A percentile compares a stretch with the other conserved stretches of the same genome.
Evolutionary conservation across 2,797 vertebrate genomes (phyloP).

Genomic region (Tapirus indicus): DNA sequence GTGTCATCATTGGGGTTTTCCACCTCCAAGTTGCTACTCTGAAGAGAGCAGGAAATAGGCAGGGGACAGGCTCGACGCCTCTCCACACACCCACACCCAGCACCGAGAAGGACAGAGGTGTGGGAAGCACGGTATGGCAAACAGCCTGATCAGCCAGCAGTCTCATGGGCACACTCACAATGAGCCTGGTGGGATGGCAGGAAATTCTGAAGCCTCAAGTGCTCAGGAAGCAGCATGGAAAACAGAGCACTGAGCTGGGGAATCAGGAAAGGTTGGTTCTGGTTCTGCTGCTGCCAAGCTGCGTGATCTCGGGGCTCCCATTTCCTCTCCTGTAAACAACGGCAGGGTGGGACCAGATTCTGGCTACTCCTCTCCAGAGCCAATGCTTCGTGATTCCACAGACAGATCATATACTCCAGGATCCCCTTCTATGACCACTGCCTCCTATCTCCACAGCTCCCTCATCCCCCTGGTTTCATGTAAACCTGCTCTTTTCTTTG

Average conservation of each 20-base stretch:
- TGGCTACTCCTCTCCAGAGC: background rate
- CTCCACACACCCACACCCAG: background rate
- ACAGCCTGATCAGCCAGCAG: background rate
- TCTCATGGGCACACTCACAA: background rate
- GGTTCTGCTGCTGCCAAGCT: background rate
- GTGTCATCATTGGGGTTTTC: background rate
- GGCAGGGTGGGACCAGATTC: background rate
- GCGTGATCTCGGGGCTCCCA: background rate
- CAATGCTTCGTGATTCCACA: background rate
- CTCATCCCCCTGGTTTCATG: background rate
- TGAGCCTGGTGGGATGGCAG: background rate
- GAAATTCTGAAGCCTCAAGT: background rate
- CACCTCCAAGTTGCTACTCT: background rate
- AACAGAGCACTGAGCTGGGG: background rate
- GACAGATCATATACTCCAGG: no score
- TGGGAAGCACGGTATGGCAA: background rate
- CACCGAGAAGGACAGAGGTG: background rate
- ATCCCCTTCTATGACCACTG: background rate
- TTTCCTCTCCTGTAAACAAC: conserved; percentile 10
- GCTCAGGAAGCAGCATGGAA: background rate
- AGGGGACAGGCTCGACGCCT: background rate
- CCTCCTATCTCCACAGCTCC: background rate
- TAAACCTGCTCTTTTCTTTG: background rate
- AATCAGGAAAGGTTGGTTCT: conserved; percentile 33
- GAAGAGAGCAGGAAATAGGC: conserved; percentile 41